A percentile compares a stretch with the other conserved stretches of the same genome.
phyloP scores from a whole-genome alignment of 2,113 vertebrate species.

The Desmodus rotundus region DNA sequence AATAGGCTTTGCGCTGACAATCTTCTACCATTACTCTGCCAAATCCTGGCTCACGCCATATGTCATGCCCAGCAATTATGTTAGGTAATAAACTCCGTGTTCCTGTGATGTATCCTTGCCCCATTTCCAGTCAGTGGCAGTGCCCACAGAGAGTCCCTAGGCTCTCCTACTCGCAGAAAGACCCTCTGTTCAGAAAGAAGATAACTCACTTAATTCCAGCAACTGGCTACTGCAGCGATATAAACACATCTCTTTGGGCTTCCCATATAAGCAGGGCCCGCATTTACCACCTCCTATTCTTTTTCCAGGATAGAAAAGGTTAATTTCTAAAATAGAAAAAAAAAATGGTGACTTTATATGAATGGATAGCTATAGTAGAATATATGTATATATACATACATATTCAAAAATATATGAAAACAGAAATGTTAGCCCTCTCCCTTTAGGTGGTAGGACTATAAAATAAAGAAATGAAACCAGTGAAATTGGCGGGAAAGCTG shows the following conservation, averaged over 20 bases:
- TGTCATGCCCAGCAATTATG: slow-evolving; percentile 33
- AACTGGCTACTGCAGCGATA: slow-evolving; percentile 16
- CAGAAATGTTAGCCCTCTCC: background rate
- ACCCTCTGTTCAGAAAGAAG: background rate
- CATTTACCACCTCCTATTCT: background rate
- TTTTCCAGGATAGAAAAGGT: background rate
- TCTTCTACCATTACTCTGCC: slow-evolving; percentile 42
- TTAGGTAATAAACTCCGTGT: slow-evolving; percentile 52
- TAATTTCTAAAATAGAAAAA: background rate
- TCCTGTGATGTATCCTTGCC: background rate
- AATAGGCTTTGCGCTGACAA: slow-evolving; percentile 75
- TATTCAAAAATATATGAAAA: background rate
- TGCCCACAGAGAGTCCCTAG: background rate
- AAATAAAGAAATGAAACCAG: background rate
- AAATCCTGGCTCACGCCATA: slow-evolving; percentile 34
- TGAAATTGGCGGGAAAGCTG: background rate
- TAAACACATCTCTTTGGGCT: background rate
- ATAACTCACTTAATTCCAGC: slow-evolving; percentile 27
- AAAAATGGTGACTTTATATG: background rate
- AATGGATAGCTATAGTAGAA: background rate
- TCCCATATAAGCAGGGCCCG: slow-evolving; percentile 17
- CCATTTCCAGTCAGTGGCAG: background rate
- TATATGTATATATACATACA: too few species aligned
- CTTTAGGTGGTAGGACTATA: background rate
- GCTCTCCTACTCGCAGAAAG: slow-evolving; percentile 30